Percentiles rank a stretch among this genome's conserved stretches.
Conservation (phyloP, 2,888 invertebrate genomes). For the Diachrysia chrysitis region DNA sequence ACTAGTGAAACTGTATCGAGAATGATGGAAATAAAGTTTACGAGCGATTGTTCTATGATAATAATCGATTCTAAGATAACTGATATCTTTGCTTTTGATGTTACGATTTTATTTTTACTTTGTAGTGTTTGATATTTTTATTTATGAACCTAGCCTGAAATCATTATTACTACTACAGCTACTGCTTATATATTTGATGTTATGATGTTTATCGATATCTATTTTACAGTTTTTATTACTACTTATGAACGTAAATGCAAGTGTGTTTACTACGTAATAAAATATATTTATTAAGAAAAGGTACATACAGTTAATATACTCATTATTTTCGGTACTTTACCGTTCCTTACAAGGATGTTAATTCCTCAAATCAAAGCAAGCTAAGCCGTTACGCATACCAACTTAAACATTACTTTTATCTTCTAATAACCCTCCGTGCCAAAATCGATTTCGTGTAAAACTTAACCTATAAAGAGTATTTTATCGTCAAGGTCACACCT, state of each 20-base stretch:
- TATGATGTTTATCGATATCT: no score
- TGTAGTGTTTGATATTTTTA: slow-evolving; percentile 24
- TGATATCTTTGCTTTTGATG: slow-evolving; percentile 37
- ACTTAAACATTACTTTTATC: neutral
- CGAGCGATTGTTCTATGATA: slow-evolving; percentile 53
- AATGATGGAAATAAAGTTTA: slow-evolving; percentile 51
- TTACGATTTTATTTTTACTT: slow-evolving; percentile 41
- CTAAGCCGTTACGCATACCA: neutral
- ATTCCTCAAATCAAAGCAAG: slow-evolving; percentile 13
- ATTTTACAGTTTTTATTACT: no score
- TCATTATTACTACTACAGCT: slow-evolving; percentile 31
- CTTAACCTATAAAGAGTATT: neutral
- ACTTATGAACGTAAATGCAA: no score
- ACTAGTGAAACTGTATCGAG: slow-evolving; percentile 40
- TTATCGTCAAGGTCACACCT: slow-evolving; percentile 32
- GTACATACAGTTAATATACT: no score
- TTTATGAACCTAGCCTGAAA: slow-evolving; percentile 28
- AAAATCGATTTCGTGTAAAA: neutral
- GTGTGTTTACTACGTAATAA: no score
- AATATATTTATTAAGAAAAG: no score
- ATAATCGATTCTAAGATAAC: slow-evolving; percentile 32
- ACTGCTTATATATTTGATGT: no score
- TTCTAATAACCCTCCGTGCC: slow-evolving; percentile 13
- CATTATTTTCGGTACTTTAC: no score
- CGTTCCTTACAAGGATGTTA: no score